Conservation (phyloP, 1,140 invertebrate species). For the Galleria mellonella region DNA sequence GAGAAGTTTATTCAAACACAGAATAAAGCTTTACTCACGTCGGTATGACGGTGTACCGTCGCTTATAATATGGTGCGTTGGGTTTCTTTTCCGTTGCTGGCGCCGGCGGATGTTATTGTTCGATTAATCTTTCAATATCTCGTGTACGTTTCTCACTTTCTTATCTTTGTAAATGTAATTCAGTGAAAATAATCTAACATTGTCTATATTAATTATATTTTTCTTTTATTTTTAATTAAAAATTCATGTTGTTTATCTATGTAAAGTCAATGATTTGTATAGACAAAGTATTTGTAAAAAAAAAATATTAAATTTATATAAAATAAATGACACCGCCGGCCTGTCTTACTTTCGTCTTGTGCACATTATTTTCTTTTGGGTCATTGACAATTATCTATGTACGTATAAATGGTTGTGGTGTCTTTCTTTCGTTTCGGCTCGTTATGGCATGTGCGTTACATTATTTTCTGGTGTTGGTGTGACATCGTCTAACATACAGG, state of each 20-base stretch:
- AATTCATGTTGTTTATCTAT: not conserved
- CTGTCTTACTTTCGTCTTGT: conserved; percentile 38
- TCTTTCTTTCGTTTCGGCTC: conserved; percentile 24
- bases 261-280: not conserved
- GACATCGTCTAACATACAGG: conserved; percentile 40
- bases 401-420: conserved; percentile 35
- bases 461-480: conserved; percentile 57
- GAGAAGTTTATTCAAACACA: conserved; percentile 68
- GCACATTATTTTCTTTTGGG: conserved; percentile 49
- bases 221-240: not conserved
- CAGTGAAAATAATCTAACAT: too few relatives aligned
- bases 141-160: too few relatives aligned
- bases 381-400: conserved; percentile 28
- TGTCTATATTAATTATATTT: too few relatives aligned
- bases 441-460: conserved; percentile 32
- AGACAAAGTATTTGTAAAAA: not conserved
- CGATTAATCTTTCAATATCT: not conserved
- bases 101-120: conserved; percentile 10
- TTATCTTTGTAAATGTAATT: too few relatives aligned
- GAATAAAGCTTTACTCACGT: conserved; percentile 52
- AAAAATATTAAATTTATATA: too few relatives aligned
- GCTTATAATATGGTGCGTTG: conserved; percentile 46
- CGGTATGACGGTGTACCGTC: conserved; percentile 32
- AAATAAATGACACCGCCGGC: not conserved
- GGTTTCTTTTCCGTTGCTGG: conserved; percentile 48